Evolutionary conservation across 2,888 invertebrate species (phyloP), one percentile per base, ranked within the genome.

Genomic region (Campopleginae sp.): DNA sequence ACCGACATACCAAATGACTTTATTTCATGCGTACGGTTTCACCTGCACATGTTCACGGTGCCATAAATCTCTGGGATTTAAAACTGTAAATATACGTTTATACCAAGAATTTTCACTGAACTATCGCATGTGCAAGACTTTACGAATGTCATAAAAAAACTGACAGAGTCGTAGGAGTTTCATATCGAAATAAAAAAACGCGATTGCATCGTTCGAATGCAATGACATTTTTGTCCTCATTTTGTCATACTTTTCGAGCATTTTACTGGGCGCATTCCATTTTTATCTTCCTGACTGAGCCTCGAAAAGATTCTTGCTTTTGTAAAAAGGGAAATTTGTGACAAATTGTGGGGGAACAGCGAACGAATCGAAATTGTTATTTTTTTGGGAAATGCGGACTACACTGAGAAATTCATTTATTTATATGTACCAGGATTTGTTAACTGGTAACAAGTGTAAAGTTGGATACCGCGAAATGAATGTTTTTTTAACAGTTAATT

Each of bases 31-130:
- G 31, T 23, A 19, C 75, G 46, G 14, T 63, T 63, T 70, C 27
- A 70, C 31, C 54, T 65, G 58, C 70, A 65, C 72, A 72, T 72
- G 51, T 65, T 38, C 54, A 44, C 66, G 61, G 6, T 46, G 14
- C 17, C 42, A 44, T 51, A 38, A 72, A 65, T 42, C 27, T 38
- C 65, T 27, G 8, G 38, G 42, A 80, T 72, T 65, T n/a, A 12
- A 12, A 33, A 80, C 65, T 63, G 46, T 66, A 33, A 68, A 48
- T 65, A 76, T 19, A 23, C 19, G n/a, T 33, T 71, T 38, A 14
- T 33, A 71, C 31, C 33, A n/a, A 71, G 51, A 19, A 33, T 54
- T 51, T 19, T 33, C 14, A 46, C 68, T 68, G 44, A 46, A 23
- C 38, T 42, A 66, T 66, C n/a, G 19, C 66, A 42, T 14, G 38